Percentiles rank a stretch among this genome's conserved stretches.
Conservation (phyloP, 2,888 invertebrate species). For the Morinoia aosen region DNA sequence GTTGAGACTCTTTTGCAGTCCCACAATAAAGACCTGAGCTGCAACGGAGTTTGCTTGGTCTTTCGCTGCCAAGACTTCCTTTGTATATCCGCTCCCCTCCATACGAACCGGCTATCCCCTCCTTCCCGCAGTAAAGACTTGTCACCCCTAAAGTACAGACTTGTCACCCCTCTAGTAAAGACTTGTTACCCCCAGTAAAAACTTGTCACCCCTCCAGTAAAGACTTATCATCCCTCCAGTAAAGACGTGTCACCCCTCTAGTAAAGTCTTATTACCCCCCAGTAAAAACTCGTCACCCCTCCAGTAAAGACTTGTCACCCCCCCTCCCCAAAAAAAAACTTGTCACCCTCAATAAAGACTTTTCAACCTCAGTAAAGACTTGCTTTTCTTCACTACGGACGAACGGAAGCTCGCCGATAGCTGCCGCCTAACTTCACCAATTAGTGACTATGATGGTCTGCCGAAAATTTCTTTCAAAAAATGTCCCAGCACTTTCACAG, state of each 20-base stretch:
- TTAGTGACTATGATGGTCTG: conserved; percentile 12
- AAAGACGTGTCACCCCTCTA: too few species aligned
- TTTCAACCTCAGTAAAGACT: neutral
- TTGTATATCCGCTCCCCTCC: neutral
- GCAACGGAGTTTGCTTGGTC: neutral
- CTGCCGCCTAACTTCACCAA: conserved; percentile 23
- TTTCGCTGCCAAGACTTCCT: neutral
- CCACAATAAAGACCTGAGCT: neutral
- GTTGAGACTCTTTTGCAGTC: neutral
- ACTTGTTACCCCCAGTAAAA: too few species aligned
- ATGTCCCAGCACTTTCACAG: neutral
- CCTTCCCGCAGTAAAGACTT: too few species aligned
- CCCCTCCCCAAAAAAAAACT: too few species aligned
- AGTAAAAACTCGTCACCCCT: too few species aligned
- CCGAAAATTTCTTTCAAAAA: conserved; percentile 7
- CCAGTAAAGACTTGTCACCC: too few species aligned
- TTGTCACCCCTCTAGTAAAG: too few species aligned
- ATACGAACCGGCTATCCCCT: neutral
- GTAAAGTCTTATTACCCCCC: too few species aligned
- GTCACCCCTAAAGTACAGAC: too few species aligned
- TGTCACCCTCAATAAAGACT: too few species aligned
- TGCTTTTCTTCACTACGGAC: neutral
- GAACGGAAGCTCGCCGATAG: neutral
- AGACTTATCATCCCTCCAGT: too few species aligned
- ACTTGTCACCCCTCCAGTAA: too few species aligned